Evolutionary conservation across 2,113 vertebrate genomes (phyloP).

Genomic region (Gila orcuttii): DNA sequence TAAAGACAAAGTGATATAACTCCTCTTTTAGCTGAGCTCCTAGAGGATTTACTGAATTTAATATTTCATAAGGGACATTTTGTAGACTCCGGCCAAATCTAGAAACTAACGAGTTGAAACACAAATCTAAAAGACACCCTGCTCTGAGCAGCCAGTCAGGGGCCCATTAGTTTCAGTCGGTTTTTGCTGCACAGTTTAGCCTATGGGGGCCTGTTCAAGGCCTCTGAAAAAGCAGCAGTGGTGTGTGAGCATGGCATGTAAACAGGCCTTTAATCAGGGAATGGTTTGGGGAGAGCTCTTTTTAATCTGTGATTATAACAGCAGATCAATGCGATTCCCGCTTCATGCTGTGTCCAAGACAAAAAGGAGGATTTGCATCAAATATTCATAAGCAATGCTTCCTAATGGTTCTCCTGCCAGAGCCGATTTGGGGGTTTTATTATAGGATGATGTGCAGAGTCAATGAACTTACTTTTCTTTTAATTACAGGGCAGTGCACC

Average conservation of each 20-base stretch:
- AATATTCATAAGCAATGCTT: constrained; percentile 74
- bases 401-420: constrained; percentile 65
- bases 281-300: constrained; percentile 73
- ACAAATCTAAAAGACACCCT: constrained; percentile 68
- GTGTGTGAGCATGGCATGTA: constrained; percentile 59
- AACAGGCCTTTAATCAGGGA: constrained; percentile 73
- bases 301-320: constrained; percentile 77
- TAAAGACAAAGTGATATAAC: constrained; percentile 26
- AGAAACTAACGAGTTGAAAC: constrained; percentile 79
- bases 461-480: constrained; percentile 45
- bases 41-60: constrained; percentile 73
- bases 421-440: constrained; percentile 57
- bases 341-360: constrained; percentile 69
- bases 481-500: constrained; percentile 45
- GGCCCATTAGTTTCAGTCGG: constrained; percentile 64
- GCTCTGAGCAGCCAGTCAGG: constrained; percentile 62
- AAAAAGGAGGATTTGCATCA: constrained; percentile 76
- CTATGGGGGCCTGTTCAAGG: constrained; percentile 57
- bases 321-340: constrained; percentile 75
- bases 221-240: constrained; percentile 47
- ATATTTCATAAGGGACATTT: constrained; percentile 72
- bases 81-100: constrained; percentile 73
- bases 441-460: constrained; percentile 50
- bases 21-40: constrained; percentile 69
- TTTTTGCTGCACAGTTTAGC: constrained; percentile 54